These are phyloP conservation scores for Helicoverpa zea DNA, from an alignment of 1,140 invertebrate genomes.

Conservation along the genomic window DNA sequence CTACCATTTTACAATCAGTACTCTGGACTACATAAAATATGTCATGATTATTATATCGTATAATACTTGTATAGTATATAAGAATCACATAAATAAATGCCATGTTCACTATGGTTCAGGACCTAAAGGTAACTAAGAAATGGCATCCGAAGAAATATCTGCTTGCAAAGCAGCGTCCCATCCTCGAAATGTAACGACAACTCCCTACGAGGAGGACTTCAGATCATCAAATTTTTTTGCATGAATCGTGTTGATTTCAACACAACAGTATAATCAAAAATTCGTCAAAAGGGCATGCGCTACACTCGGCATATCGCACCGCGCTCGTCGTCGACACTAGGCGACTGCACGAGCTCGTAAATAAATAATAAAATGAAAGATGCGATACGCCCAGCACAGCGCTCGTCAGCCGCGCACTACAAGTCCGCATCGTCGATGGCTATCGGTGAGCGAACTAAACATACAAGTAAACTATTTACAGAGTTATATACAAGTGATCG, in stretches of 20 bases:
- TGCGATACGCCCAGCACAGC: conserved; percentile 70
- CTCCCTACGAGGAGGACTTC: conserved; percentile 56
- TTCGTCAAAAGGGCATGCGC: conserved; percentile 77
- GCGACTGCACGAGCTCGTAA: conserved; percentile 15
- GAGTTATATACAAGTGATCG: conserved; percentile 79
- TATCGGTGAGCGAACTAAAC: conserved; percentile 58
- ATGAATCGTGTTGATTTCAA: conserved; percentile 53
- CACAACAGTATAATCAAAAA: conserved; percentile 67
- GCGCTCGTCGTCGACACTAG: conserved; percentile 48
- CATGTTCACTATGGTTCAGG: conserved; percentile 82
- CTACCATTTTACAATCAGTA: conserved; percentile 75
- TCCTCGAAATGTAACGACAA: conserved; percentile 52
- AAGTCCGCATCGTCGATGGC: conserved; percentile 52
- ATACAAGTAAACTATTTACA: conserved; percentile 77
- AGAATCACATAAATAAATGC: conserved; percentile 86
- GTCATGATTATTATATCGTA: conserved; percentile 81
- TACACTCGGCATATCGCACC: conserved; percentile 76
- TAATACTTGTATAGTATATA: conserved; percentile 80
- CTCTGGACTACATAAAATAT: conserved; percentile 70
- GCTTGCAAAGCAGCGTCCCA: conserved; percentile 55
- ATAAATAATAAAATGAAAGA: conserved; percentile 60
- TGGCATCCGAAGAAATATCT: conserved; percentile 80
- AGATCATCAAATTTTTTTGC: conserved; percentile 60
- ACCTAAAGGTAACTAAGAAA: conserved; percentile 86
- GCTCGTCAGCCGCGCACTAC: conserved; percentile 54